phyloP scores from a whole-genome alignment of 2,888 invertebrate genomes.

The Seira sanloemensis region DNA sequence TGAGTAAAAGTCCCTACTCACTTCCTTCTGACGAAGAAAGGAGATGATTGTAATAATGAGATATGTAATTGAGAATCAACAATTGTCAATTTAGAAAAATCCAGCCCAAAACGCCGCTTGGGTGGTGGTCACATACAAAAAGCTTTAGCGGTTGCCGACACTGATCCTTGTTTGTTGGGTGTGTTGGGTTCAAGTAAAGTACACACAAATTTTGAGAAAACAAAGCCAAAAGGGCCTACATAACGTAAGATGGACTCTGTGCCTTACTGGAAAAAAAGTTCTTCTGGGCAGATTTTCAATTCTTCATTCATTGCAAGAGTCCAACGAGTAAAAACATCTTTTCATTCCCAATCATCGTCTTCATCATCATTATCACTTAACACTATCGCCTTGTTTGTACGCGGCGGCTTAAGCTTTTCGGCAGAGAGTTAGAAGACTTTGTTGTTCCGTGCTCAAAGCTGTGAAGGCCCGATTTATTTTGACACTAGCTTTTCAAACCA shows the following conservation, averaged over 20 bases:
- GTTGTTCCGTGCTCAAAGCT: constrained; percentile 57
- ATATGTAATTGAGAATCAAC: constrained; percentile 55
- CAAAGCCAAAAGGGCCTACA: too few relatives aligned
- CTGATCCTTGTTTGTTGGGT: too few relatives aligned
- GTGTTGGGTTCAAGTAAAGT: too few relatives aligned
- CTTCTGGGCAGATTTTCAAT: too few relatives aligned
- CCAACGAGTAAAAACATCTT: constrained; percentile 23
- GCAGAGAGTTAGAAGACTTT: constrained; percentile 39
- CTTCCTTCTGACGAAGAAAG: constrained; percentile 30
- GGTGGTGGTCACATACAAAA: too few relatives aligned
- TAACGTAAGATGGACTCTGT: too few relatives aligned
- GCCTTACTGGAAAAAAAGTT: too few relatives aligned
- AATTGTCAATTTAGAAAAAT: constrained; percentile 24
- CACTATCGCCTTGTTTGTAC: constrained; percentile 2
- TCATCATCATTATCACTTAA: too few relatives aligned
- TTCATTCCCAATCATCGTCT: constrained; percentile 24
- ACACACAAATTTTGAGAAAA: too few relatives aligned
- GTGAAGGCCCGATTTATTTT: constrained; percentile 53
- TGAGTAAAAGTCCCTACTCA: too few relatives aligned
- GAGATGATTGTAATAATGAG: constrained; percentile 41
- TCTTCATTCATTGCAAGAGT: constrained; percentile 20
- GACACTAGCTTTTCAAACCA: constrained; percentile 46
- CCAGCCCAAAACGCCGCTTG: constrained; percentile 37
- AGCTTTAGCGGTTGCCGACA: too few relatives aligned
- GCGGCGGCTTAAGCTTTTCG: constrained; percentile 32